Base-by-base conservation (phyloP, 2,888 invertebrate genomes). In the Tenodera sinensis region DNA sequence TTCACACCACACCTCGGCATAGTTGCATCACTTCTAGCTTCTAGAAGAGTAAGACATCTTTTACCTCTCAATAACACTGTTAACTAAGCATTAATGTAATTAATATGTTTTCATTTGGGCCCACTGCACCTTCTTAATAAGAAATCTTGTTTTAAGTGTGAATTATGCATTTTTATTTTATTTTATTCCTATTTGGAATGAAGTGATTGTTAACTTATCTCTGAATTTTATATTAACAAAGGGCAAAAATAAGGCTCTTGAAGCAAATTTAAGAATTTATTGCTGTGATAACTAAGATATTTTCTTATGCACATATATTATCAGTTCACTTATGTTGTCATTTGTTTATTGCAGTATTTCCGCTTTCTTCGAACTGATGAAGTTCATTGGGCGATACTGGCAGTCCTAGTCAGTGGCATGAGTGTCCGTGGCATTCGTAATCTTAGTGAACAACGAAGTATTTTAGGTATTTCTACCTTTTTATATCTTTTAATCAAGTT, bases 1-100 rank as follows among this genome's bases (percentile, higher is more conserved):
- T 95, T 97, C 93, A 96, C 96, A 0, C 97, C 97, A 0, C 97
- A 97, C 91, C 93, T 97, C 92, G 97, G 97, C 92, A 94, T 98
- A 1, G 93, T 97, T 2, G 95, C 96, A 0, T 96, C 97, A 0
- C 93, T 97, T 3, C 93, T 96, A 28, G 95, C 96, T 90, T 93
- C 93, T 94, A 95, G 91, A 94, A 94, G 92, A 94, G 95, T 93
- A 95, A 95, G 93, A 71, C 94, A 34, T 14, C 9, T 12, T 34
- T 83, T 83, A 83, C 94, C 90, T 71, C 54, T 20, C 20, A 71
- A 20, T 71, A 71, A 71, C 20, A 71, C 0, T 71, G 2, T 71
- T 71, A 6, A 42, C 42, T 42, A 42, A 42, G 42, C 42, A 12
- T 42, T 42, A 42, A 42, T 42, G 12, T 1, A 42, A 42, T 12